phyloP scores from a whole-genome alignment of 2,888 invertebrate genomes.

The Petrophora chlorosata region DNA sequence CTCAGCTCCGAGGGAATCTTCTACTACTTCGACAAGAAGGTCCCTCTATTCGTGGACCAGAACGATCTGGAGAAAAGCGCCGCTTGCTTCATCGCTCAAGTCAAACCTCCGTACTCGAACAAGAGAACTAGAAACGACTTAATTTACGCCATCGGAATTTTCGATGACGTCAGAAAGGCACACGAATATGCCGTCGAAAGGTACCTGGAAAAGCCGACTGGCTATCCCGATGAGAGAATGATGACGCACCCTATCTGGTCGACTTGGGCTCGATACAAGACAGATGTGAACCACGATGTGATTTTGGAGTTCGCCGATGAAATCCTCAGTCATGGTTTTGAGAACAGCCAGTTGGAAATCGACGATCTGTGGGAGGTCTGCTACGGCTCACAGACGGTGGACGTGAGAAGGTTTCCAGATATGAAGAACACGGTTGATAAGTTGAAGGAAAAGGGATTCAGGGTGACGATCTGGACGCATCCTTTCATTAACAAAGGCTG shows the following conservation, averaged over 20 bases:
- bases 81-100: slow-evolving; percentile 79
- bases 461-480: slow-evolving; percentile 86
- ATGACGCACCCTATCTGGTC: slow-evolving; percentile 87
- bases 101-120: slow-evolving; percentile 73
- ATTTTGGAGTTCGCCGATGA: slow-evolving; percentile 79
- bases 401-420: slow-evolving; percentile 79
- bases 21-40: slow-evolving; percentile 84
- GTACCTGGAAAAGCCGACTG: slow-evolving; percentile 83
- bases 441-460: slow-evolving; percentile 73
- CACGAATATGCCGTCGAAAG: slow-evolving; percentile 85
- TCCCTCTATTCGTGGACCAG: slow-evolving; percentile 87
- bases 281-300: slow-evolving; percentile 75
- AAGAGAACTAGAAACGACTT: slow-evolving; percentile 70
- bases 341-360: slow-evolving; percentile 84
- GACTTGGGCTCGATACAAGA: slow-evolving; percentile 85
- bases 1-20: slow-evolving; percentile 86
- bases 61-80: slow-evolving; percentile 75
- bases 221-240: slow-evolving; percentile 81
- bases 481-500: slow-evolving; percentile 86
- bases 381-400: slow-evolving; percentile 84
- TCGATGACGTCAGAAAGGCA: slow-evolving; percentile 80
- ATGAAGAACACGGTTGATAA: slow-evolving; percentile 73
- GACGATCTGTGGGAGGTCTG: slow-evolving; percentile 87
- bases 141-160: slow-evolving; percentile 85
- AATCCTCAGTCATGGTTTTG: slow-evolving; percentile 75